Evolutionary conservation across 2,797 vertebrate species (phyloP), one percentile per base, ranked within the genome.

Genomic region (Lepus oiostolus): DNA sequence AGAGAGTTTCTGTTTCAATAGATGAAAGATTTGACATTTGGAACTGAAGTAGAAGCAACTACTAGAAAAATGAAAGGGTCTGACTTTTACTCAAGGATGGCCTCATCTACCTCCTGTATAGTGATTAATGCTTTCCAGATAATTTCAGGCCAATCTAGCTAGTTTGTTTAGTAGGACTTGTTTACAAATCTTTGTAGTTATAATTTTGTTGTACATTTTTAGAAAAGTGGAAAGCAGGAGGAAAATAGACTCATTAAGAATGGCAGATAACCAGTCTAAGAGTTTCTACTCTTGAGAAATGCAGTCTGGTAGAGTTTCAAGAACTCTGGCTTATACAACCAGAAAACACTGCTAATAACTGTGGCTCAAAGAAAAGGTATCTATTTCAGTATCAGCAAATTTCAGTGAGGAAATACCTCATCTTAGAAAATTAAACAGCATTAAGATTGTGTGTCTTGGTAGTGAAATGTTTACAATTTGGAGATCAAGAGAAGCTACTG

Each of bases 141-240:
- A 83, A 22, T 93, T 91, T 90, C 17, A 72, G 28, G 19, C 28
- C 71, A 58, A 58, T 58, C 50, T 58, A 63, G 22, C 10, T 62
- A 93, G 4, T 71, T 77, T 90, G 42, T 72, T 92, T 28, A 68
- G 85, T 35, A 63, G 47, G 93, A 90, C 2, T 52, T 83, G 14
- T 1, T 7, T 68, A 42, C n/a, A 77, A 65, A 72, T 80, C 0
- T 52, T 35, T 54, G n/a, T 77, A 65, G 0, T 68, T 86, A 68
- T n/a, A 75, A 72, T 47, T 77, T 86, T 91, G 19, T 22, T 26
- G 16, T 50, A 68, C 1, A 17, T 60, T 87, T 94, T 91, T 70
- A 87, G 16, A 22, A 75, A 83, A 87, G 35, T 72, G 7, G 32
- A 74, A 87, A 72, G 83, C 22, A 5, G 22, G 9, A 26, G 30